Evolutionary conservation across 2,797 vertebrate species (phyloP), one percentile per base, ranked within the genome.

Genomic region (Kryptopterus vitreolus): DNA sequence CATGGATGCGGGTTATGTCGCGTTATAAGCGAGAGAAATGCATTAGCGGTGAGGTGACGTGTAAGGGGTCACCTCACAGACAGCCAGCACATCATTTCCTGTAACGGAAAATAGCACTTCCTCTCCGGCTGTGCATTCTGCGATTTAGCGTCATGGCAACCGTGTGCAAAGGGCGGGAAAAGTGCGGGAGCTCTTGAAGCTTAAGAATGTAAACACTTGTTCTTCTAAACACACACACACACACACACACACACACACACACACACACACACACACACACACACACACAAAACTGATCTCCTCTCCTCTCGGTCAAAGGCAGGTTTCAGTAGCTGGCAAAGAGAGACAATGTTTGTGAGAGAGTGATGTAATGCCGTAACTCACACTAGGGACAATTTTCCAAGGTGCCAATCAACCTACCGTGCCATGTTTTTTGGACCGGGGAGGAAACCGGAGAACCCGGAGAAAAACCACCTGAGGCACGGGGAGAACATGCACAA

Each of bases 1-100:
- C 43, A 33, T 68, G 53, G 26, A 61, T 38, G 5, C 29, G 31
- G 31, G 70, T 18, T 72, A 26, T 61, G 35, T 43, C 13, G 1
- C 48, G 52, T 33, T 53, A 33, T 33, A 15, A 33, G 26, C 7
- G 69, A 72, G 15, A 4, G 38, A 74, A 74, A 43, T 3, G 43
- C 8, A 43, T 43, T 20, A 26, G 53, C 33, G 26, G 52, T 6
- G 63, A 55, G 35, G 76, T 62, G 61, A 59, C 15, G 3, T 57
- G 78, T 84, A 80, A 84, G 90, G 86, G 87, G 86, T n/a, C n/a
- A n/a, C n/a, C n/a, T n/a, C n/a, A n/a, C n/a, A n/a, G n/a, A n/a
- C 48, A 68, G 88, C 89, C 82, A 87, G 38, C 75, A 86, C 86
- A 80, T 83, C 86, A 83, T 87, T 93, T 94, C 90, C 93, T 90